Evolutionary conservation across 2,797 vertebrate species (phyloP), one percentile per base, ranked within the genome.

Genomic region (Semaprochilodus insignis): DNA sequence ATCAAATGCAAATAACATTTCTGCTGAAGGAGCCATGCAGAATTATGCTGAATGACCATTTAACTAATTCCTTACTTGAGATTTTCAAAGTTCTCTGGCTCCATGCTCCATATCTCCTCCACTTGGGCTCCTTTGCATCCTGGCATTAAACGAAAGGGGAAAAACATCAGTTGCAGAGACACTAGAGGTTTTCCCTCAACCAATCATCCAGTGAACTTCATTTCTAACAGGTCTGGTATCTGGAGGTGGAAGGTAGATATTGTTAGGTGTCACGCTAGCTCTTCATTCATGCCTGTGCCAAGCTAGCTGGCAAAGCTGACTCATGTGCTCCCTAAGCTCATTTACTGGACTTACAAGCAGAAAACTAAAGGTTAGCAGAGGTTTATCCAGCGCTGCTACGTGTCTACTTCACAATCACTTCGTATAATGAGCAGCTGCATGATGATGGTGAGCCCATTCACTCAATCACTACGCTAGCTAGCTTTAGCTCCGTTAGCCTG

Each of bases 51-150:
- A 31, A 31, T 31, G 7, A 62, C 0, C 3, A 79, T 36, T 11
- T 19, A 44, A 52, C 13, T 2, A 23, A 63, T 21, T 51, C 2
- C 95, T 92, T 95, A 99, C 98, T 98, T 99, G 78, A 99, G 91
- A 90, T 99, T 99, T 93, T 99, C 97, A 91, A 99, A 99, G 91
- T 97, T 99, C 88, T 99, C 98, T 80, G 97, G 97, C 80, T 99
- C 98, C 95, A 99, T 96, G 85, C 98, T 99, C 98, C 98, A 99
- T 82, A 99, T 99, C 93, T 99, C 98, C 90, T 99, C 98, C 60
- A 99, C 98, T 90, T 99, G 98, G 74, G 97, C 95, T 85, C 98
- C 98, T 94, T 96, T 97, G 89, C 96, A 99, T 79, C 98, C 98
- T 99, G 86, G 65, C 8, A 73, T 77, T 21, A 81, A 84, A 25